Conservation (phyloP, 2,888 invertebrate species). For the Limnephilus rhombicus region DNA sequence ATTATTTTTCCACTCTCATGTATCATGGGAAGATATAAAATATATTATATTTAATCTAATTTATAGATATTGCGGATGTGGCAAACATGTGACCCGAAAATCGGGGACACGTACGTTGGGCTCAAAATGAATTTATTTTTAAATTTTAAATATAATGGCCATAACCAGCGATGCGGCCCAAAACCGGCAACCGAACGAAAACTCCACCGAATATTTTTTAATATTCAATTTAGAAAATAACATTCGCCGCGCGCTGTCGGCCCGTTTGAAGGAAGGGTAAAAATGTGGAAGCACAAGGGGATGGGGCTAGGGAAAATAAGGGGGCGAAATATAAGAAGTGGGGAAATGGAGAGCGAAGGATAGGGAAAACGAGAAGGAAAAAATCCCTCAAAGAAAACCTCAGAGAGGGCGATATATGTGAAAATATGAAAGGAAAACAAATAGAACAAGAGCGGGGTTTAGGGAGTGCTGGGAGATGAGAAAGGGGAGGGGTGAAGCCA, state of each 20-base stretch:
- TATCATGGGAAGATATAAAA: neutral
- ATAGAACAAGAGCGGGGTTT: neutral
- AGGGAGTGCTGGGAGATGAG: neutral
- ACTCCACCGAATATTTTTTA: conserved; percentile 29
- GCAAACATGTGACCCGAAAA: neutral
- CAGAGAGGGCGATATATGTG: conserved; percentile 33
- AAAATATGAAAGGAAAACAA: conserved; percentile 45
- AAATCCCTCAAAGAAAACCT: conserved; percentile 26
- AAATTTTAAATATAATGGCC: neutral
- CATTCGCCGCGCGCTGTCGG: conserved; percentile 25
- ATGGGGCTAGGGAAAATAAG: neutral
- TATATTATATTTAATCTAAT: neutral
- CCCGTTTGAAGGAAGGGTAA: neutral
- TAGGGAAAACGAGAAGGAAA: neutral
- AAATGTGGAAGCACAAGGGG: neutral
- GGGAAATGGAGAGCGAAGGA: neutral
- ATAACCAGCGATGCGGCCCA: neutral
- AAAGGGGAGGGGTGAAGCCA: conserved; percentile 2
- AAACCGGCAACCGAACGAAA: conserved; percentile 30
- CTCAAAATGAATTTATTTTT: neutral
- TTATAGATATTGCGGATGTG: neutral
- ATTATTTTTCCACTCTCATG: neutral
- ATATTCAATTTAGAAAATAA: conserved; percentile 44
- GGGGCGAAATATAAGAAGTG: neutral
- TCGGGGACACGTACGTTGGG: neutral